Evolutionary conservation across 2,888 invertebrate genomes (phyloP), one percentile per base, ranked within the genome.

Genomic region (Torymus tubicola): DNA sequence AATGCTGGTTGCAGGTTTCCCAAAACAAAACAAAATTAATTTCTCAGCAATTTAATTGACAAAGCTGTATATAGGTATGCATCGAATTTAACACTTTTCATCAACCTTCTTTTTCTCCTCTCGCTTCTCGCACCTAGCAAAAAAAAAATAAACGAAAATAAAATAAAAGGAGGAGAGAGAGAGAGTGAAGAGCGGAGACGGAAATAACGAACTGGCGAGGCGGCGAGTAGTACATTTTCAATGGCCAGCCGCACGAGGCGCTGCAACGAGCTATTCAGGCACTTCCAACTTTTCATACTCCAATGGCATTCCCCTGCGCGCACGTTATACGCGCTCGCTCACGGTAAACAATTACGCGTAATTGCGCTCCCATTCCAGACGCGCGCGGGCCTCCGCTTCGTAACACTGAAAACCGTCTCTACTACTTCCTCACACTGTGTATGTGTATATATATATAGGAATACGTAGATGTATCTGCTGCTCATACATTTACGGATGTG

Each of bases 261-360:
- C 42, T 58, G 31, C 65, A 72, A 72, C 78, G 55, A 78, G 73
- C 55, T 65, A 68, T 73, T 72, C 57, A 73, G n/a, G 57, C 50
- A 68, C 61, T 67, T 67, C 55, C 61, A 78, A 78, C 61, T 78
- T 78, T 78, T 78, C 68, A 78, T 68, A 78, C 73, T 50, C 77
- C 60, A 78, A 72, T 72, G 67, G 78, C 50, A 72, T 72, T 67
- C 70, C 70, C 58, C 21, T 63, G 21, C 21, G 21, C 21, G 21
- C 21, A 21, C 21, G 21, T 21, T 21, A 21, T 18, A 63, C 61
- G 53, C 18, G 13, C 68, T 16, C n/a, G 57, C 68, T 61, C 73
- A 63, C 60, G 79, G 58, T 65, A 80, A 80, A 80, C 70, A 80
- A 76, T 80, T 80, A 80, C 71, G 68, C 67, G 71, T 76, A 80